Base-by-base conservation (phyloP, 2,113 vertebrate genomes). In the Dicentrarchus labrax region DNA sequence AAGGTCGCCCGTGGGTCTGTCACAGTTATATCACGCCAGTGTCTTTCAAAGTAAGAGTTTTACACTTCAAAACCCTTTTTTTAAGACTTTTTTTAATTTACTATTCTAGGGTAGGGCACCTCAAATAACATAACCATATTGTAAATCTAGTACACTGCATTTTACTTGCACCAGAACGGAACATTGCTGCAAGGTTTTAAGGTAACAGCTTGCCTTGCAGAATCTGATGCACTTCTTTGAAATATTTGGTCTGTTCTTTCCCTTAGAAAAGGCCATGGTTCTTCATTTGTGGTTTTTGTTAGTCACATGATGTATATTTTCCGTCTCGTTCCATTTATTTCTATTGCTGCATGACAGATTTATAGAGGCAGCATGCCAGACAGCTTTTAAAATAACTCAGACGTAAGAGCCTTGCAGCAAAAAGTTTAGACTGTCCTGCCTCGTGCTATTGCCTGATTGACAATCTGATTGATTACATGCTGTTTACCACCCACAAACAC, bases 311-410 rank as follows among this genome's bases (percentile, higher is more conserved):
- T 73, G 62, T 79, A 13, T 48, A 70, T 76, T 86, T 87, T 87
- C 64, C 81, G 11, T 81, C 68, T 57, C 51, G 8, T 74, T 82
- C 17, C 60, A 84, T 88, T 70, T 77, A 53, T 64, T 81, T 61
- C 60, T 64, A 53, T 71, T 41, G 21, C 72, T 50, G 61, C 76
- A 36, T 78, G 89, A 85, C 82, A 77, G 80, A 81, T 88, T 85
- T 75, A 69, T 50, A 36, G 59, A 73, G 80, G 68, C 83, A 86
- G 70, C 47, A 77, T 15, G 72, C 80, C 85, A 88, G 85, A 67
- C 82, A 36, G 76, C 43, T 72, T 90, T 78, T 68, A 81, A 85
- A 85, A 90, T 84, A 90, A 85, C 67, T 76, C 62, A 51, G 66
- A 83, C 54, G 3, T n/a, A 21, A 82, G 13, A 80, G 75, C 56